phyloP scores from a whole-genome alignment of 2,888 invertebrate genomes.

The Phyllotreta cruciferae region DNA sequence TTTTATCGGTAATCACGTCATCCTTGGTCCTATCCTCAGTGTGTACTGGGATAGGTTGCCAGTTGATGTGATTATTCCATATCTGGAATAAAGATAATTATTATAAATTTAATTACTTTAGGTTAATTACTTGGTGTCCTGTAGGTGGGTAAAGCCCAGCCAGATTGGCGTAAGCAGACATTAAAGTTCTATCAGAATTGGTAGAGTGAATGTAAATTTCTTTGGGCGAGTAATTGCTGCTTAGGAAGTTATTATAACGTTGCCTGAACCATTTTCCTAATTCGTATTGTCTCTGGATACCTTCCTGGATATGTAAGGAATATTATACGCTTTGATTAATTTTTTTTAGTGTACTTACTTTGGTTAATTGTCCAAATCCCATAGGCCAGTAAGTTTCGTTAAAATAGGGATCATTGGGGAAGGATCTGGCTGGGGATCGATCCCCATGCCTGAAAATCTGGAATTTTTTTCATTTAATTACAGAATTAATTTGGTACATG shows the following conservation, averaged over 20 bases:
- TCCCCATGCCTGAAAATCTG: slow-evolving; percentile 19
- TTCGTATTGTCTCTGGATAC: slow-evolving; percentile 71
- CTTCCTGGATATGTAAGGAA: too few species aligned
- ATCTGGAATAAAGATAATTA: slow-evolving; percentile 35
- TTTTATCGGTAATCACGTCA: slow-evolving; percentile 15
- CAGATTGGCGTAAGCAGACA: slow-evolving; percentile 83
- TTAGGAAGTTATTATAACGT: slow-evolving; percentile 72
- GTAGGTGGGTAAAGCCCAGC: slow-evolving; percentile 65
- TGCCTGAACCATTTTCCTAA: slow-evolving; percentile 77
- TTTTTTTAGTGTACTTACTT: too few species aligned
- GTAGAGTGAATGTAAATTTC: slow-evolving; percentile 74
- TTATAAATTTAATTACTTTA: not conserved
- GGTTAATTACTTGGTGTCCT: slow-evolving; percentile 46
- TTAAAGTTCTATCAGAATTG: slow-evolving; percentile 86
- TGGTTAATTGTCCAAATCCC: slow-evolving; percentile 20
- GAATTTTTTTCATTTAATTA: not conserved
- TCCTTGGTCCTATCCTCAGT: slow-evolving; percentile 52
- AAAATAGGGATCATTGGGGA: slow-evolving; percentile 11
- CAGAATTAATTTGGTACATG: too few species aligned
- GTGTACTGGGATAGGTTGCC: slow-evolving; percentile 79
- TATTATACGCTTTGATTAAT: too few species aligned
- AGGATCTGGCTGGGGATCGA: slow-evolving; percentile 9
- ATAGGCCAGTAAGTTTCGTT: slow-evolving; percentile 18
- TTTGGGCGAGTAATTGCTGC: slow-evolving; percentile 62
- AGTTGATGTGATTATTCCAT: slow-evolving; percentile 49